Evolutionary conservation across 2,888 invertebrate species (phyloP), one percentile per base, ranked within the genome.

Genomic region (Dione juno): DNA sequence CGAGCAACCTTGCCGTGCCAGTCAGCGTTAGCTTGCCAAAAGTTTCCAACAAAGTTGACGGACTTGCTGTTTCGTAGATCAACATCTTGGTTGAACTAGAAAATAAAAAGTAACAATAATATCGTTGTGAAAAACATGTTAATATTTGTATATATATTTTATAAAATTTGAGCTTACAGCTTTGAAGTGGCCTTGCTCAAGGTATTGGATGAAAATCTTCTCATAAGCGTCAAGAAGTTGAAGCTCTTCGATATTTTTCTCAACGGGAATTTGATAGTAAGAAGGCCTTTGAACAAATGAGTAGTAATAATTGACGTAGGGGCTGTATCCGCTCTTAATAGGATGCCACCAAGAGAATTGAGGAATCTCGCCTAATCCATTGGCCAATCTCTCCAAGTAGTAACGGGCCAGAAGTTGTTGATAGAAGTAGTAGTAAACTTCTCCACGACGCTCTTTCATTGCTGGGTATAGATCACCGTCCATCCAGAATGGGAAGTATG

Each of bases 381-480:
- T 94, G 43, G 95, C 93, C 69, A 95, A 86, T 85, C 96, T 95
- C 81, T 96, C 96, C 80, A 96, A 84, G 80, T 95, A 94, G 92
- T 95, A 96, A 80, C 96, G 95, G 72, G 95, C 94, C 78, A 95
- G 81, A 14, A 96, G 80, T 83, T 96, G 95, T 80, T 96, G 95
- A 81, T 96, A 95, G 81, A 94, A 90, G 89, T 93, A 95, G 83
- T 94, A 94, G 91, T 94, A 96, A 50, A 94, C 83, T 84, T 95
- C 95, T 71, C 96, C 96, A 72, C 95, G 94, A 80, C 94, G 93
- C 74, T 94, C 93, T 78, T 94, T 94, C 79, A 83, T 75, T 52
- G 88, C 67, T 75, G 87, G 88, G 70, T 91, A 93, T 66, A 94
- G 88, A 35, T 94, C 87, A 66, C 94, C 93, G 64, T 92, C 90